Evolutionary conservation across 2,113 vertebrate genomes (phyloP).

Genomic region (Lonchura striata): DNA sequence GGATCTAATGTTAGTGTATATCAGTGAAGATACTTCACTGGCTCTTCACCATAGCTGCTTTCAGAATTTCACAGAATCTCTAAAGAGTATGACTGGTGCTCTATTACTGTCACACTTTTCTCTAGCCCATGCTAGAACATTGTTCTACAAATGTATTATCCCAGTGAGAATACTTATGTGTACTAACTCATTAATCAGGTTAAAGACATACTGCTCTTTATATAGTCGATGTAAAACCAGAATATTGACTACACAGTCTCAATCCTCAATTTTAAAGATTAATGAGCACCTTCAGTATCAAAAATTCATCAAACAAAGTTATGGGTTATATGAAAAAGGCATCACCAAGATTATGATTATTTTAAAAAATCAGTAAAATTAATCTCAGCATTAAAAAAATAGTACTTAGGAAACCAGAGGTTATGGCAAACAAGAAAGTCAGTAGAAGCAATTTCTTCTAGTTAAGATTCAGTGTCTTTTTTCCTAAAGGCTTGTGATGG

Average conservation of each 20-base stretch:
- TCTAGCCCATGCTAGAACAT: background rate
- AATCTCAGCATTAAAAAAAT: background rate
- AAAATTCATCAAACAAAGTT: background rate
- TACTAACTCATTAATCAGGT: background rate
- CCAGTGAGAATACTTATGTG: background rate
- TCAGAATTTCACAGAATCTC: background rate
- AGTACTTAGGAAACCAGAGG: background rate
- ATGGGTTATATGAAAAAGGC: background rate
- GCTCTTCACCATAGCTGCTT: background rate
- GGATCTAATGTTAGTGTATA: background rate
- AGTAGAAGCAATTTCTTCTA: background rate
- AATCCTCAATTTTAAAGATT: background rate
- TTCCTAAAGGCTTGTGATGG: background rate
- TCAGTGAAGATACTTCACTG: background rate
- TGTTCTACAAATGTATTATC: background rate
- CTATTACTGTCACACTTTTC: background rate
- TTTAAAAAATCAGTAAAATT: background rate
- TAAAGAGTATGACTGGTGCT: background rate
- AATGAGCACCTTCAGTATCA: background rate
- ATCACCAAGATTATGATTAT: background rate
- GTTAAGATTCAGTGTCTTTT: background rate
- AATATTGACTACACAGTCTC: background rate
- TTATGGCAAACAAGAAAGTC: background rate
- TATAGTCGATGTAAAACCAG: background rate
- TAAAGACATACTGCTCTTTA: background rate